phyloP scores from a whole-genome alignment of 2,888 invertebrate genomes.

The Iphiclides podalirius region DNA sequence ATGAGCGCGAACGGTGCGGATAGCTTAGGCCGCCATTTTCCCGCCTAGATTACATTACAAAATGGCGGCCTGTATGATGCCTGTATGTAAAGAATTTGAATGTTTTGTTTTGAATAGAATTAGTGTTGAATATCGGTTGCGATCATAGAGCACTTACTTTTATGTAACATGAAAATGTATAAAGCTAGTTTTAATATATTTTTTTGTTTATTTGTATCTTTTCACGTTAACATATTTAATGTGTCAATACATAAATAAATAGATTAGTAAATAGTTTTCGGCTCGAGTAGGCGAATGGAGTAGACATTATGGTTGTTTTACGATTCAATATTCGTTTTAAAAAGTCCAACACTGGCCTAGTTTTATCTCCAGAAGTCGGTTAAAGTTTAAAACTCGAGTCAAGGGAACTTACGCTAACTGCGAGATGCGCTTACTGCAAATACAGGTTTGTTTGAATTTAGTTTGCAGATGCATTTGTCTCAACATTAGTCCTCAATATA shows the following conservation, averaged over 20 bases:
- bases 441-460: slow-evolving; percentile 9
- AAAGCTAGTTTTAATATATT: no score
- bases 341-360: not conserved
- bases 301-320: not conserved
- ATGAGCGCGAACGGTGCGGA: not conserved
- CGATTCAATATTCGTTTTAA: slow-evolving; percentile 1
- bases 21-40: not conserved
- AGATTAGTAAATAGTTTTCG: no score
- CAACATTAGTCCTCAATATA: no score
- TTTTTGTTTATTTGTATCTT: no score
- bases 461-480: not conserved
- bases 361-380: not conserved
- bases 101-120: no score
- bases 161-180: no score
- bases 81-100: no score
- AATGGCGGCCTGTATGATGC: not conserved
- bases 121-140: no score
- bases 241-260: no score
- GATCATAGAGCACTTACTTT: no score
- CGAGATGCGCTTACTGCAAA: slow-evolving; percentile 14
- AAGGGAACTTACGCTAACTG: slow-evolving; percentile 8
- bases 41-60: not conserved
- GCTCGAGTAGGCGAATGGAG: no score
- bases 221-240: no score
- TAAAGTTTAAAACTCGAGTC: slow-evolving; percentile 11